Evolutionary conservation across 2,888 invertebrate genomes (phyloP), one percentile per base, ranked within the genome.

Genomic region (Lamellibrachia satsuma): DNA sequence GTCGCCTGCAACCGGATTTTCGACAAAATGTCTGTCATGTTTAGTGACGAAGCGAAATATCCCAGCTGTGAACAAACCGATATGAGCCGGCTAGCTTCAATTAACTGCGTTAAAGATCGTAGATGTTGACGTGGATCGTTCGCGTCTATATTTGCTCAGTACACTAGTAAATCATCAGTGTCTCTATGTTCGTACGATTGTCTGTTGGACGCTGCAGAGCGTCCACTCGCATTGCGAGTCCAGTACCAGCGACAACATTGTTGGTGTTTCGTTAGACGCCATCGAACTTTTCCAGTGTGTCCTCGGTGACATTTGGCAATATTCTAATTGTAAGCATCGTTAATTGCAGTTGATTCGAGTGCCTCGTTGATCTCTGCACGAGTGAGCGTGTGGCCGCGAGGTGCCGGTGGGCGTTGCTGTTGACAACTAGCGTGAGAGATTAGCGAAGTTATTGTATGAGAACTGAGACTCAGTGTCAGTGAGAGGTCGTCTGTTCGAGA

Each of bases 391-490:
- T 15, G 75, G 6, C 75, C 75, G 75, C 15, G 75, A 22, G 75
- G 75, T n/a, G 75, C 75, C 6, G 15, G 75, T 4, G n/a, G 75
- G 75, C 75, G 75, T 75, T 75, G 75, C 75, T 75, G 75, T 75
- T 75, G 75, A 75, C 75, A 75, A 75, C 75, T 75, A 75, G n/a
- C 75, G 75, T 22, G 75, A 75, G 75, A 75, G 75, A 75, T 75
- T 22, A 75, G 75, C 75, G 6, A 75, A 22, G 22, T 6, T 22
- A 75, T 75, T 75, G 75, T 75, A 22, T n/a, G n/a, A 11, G 75
- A 75, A 75, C 75, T 75, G 11, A 39, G 39, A 39, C 39, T 39
- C 39, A 39, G 39, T 39, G 39, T 39, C 39, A 39, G 39, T 39
- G 39, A 11, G 57, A 57, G 57, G 57, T 57, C 57, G 57, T 15